Conservation (phyloP, 2,888 invertebrate species). For the Zaprionus lineosus region DNA sequence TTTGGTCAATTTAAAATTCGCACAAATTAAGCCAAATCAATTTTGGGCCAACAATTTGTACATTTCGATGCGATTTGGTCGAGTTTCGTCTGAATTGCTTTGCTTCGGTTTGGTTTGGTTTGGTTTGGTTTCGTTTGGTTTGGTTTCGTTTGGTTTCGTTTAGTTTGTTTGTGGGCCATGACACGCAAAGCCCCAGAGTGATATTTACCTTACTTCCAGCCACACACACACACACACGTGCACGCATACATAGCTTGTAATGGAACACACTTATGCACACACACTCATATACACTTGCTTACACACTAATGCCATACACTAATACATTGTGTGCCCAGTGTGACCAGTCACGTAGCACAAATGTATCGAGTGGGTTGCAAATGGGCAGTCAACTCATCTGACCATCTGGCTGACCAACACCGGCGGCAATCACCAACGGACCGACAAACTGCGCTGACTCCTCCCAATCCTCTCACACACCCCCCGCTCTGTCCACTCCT, state of each 20-base stretch:
- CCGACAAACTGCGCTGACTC: slow-evolving; percentile 44
- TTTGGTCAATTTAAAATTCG: slow-evolving; percentile 61
- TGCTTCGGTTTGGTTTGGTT: too few relatives aligned
- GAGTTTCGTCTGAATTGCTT: too few relatives aligned
- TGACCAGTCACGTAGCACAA: slow-evolving; percentile 75
- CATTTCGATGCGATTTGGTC: slow-evolving; percentile 47
- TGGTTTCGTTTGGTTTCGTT: too few relatives aligned
- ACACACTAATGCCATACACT: too few relatives aligned
- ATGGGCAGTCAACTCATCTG: slow-evolving; percentile 70
- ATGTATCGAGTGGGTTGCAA: slow-evolving; percentile 71
- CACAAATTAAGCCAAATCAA: slow-evolving; percentile 75
- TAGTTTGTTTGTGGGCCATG: slow-evolving; percentile 43
- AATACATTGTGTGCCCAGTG: slow-evolving; percentile 30
- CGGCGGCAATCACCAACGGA: slow-evolving; percentile 29
- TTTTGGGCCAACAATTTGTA: slow-evolving; percentile 64
- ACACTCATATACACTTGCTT: too few relatives aligned
- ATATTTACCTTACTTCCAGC: slow-evolving; percentile 27
- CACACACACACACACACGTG: too few relatives aligned
- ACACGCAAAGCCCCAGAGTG: slow-evolving; percentile 41
- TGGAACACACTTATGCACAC: too few relatives aligned
- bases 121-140: too few relatives aligned
- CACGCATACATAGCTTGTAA: too few relatives aligned
- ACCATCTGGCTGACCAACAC: slow-evolving; percentile 46
- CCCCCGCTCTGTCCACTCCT: too few relatives aligned
- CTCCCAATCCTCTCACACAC: too few relatives aligned